Evolutionary conservation across 2,113 vertebrate species (phyloP).

Genomic region (Phaethornis superciliosus): DNA sequence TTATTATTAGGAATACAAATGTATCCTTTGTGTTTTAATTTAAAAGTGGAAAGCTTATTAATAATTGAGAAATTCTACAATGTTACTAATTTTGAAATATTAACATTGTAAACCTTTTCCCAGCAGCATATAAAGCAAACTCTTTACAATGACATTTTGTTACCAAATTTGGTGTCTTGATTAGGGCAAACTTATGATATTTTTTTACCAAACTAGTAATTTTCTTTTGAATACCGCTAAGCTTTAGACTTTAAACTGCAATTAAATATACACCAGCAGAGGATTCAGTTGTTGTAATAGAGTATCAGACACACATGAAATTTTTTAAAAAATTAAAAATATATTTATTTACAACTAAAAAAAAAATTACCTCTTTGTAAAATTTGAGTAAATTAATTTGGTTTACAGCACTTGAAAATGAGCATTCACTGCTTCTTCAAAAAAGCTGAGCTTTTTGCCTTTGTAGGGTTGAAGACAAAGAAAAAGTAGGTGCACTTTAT

Average conservation of each 20-base stretch:
- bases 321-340: constrained; percentile 18
- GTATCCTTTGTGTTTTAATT: constrained; percentile 23
- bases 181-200: not conserved
- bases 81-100: constrained; percentile 6
- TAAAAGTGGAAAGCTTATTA: constrained; percentile 33
- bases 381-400: not conserved
- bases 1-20: not conserved
- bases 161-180: not conserved
- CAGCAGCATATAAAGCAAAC: not conserved
- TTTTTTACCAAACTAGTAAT: constrained; percentile 4
- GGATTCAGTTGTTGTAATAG: constrained; percentile 10
- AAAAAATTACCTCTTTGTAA: not conserved
- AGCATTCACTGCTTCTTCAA: not conserved
- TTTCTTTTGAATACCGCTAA: constrained; percentile 7
- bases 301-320: not conserved
- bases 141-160: not conserved
- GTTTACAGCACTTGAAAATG: constrained; percentile 8
- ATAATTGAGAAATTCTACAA: not conserved
- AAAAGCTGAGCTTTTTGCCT: not conserved
- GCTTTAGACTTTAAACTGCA: constrained; percentile 7
- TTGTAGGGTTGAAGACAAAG: not conserved
- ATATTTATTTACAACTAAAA: not conserved
- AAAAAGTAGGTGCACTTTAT: not conserved
- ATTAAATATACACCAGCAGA: constrained; percentile 16
- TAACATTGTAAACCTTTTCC: not conserved